Evolutionary conservation across 2,888 invertebrate species (phyloP), one percentile per base, ranked within the genome.

Genomic region (Polietes domitor): DNA sequence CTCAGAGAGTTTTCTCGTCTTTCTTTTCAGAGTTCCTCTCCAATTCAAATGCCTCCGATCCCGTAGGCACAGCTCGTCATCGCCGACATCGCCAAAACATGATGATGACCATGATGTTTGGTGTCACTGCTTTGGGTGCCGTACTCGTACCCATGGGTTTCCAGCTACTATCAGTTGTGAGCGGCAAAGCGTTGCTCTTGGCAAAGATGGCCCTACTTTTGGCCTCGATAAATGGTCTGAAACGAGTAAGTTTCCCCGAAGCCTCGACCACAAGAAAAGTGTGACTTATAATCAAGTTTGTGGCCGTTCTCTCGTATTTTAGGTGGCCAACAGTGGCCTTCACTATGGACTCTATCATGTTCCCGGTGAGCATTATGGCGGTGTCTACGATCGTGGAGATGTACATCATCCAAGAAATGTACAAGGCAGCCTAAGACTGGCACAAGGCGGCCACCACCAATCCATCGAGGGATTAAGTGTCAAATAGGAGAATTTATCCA

Each of bases 141-240:
- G 94, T 97, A 3, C 90, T 97, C 0, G 93, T 97, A 15, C 97
- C 97, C 0, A 95, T 97, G 94, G 97, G 96, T 15, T 97, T 97
- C 90, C 96, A 97, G 91, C 95, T 97, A 91, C 93, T 97, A 0
- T 96, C 97, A 0, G 95, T 97, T 0, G 93, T 97, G 1, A 96
- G 96, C 5, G 97, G 96, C 37, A 97, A 97, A 89, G 96, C 97
- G 0, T 91, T 97, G 3, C 92, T 97, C 0, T 92, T 97, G 21
- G 96, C 97, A 2, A 97, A 97, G 92, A 95, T 97, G 94, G 96
- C 97, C 0, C 92, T 97, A 5, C 93, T 97, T 68, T 92, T 97
- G 12, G 96, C 96, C 2, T 96, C 96, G 0, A 96, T 96, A 85
- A 96, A 96, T 90, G 96, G 96, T 15, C 92, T 96, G 9, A 96